Percentiles rank a stretch among this genome's conserved stretches.
Evolutionary conservation across 1,140 invertebrate genomes (phyloP).

Genomic region (Pollicipes pollicipes): DNA sequence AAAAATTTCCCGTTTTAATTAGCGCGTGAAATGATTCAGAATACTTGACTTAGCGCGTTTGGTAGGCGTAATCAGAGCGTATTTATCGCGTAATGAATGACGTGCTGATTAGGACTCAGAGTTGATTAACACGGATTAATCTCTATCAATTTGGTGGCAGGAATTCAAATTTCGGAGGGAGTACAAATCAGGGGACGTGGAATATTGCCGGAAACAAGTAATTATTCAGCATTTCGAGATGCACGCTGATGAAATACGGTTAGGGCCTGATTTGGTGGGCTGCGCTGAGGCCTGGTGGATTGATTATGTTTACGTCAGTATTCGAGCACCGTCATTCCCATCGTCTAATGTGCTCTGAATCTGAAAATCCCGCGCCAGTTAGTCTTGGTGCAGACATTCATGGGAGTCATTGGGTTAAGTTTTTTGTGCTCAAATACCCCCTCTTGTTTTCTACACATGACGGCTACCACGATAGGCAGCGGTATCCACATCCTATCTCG

Average conservation of each 20-base stretch:
- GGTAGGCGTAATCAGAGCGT: neutral
- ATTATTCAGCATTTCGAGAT: neutral
- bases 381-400: too few species aligned
- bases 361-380: too few species aligned
- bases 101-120: neutral
- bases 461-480: too few species aligned
- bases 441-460: too few species aligned
- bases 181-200: neutral
- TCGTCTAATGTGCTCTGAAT: too few species aligned
- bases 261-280: neutral
- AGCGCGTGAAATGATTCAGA: neutral
- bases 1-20: neutral
- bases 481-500: too few species aligned
- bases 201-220: neutral
- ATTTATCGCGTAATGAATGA: neutral
- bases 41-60: neutral
- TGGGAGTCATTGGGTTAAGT: too few species aligned
- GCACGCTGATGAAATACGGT: neutral
- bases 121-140: conserved; percentile 2
- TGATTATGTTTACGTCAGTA: too few species aligned
- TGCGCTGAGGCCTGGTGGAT: too few species aligned
- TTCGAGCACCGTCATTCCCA: too few species aligned
- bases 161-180: neutral
- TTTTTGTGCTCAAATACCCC: too few species aligned
- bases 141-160: neutral